Evolutionary conservation across 2,113 vertebrate genomes (phyloP).

Genomic region (Bos taurus): ARS-UCD2.0 NC_037332.1:14682501-14683000

Average conservation of each 20-base stretch:
- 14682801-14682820: neutral
- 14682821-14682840: neutral
- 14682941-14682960: neutral
- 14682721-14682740: neutral
- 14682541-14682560: neutral
- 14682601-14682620: neutral
- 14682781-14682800: neutral
- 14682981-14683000: neutral
- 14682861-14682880: neutral
- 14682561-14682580: neutral
- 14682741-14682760: neutral
- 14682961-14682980: neutral
- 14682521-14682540: neutral
- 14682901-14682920: neutral
- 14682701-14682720: neutral
- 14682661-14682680: neutral
- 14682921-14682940: neutral
- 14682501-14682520: neutral
- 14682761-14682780: neutral
- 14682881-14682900: neutral
- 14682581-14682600: neutral
- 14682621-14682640: neutral
- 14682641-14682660: neutral
- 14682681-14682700: neutral
- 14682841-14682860: neutral